A percentile compares a stretch with the other conserved stretches of the same genome.
phyloP scores from a whole-genome alignment of 2,113 vertebrate species.

The Apteryx mantelli region DNA sequence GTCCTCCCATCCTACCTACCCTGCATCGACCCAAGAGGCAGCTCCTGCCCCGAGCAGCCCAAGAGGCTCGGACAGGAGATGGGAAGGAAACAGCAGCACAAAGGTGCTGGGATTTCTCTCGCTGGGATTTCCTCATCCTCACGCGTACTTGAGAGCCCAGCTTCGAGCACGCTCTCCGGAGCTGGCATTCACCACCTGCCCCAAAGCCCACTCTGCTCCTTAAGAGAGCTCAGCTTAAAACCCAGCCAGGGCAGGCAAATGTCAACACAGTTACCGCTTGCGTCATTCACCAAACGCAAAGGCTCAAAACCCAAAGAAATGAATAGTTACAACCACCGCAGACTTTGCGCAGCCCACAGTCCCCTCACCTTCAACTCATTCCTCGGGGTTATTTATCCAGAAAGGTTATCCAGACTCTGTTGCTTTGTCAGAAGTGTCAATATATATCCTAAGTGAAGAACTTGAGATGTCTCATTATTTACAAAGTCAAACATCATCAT shows the following conservation, averaged over 20 bases:
- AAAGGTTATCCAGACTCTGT: not conserved
- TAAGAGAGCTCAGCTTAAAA: too few relatives aligned
- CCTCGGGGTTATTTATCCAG: accelerated
- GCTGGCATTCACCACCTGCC: too few relatives aligned
- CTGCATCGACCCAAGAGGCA: accelerated
- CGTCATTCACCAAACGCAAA: not conserved
- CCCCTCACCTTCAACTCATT: accelerated
- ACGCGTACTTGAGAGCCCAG: too few relatives aligned
- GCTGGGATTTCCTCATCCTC: too few relatives aligned
- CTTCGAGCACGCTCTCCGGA: too few relatives aligned
- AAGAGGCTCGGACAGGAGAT: not conserved
- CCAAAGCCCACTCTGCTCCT: too few relatives aligned
- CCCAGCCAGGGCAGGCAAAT: too few relatives aligned
- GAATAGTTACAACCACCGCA: not conserved
- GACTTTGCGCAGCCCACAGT: not conserved
- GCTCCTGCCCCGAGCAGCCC: not conserved
- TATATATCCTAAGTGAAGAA: not conserved
- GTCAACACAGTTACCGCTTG: accelerated
- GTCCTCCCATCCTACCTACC: accelerated
- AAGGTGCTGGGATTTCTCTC: not conserved
- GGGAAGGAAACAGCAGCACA: not conserved
- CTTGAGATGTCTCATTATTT: not conserved
- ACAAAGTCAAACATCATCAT: not conserved
- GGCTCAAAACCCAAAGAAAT: not conserved
- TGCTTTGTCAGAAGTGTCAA: not conserved